Evolutionary conservation across 30 jellyfish, hydroid and myxozoan genomes (phyloP).

Genomic region (Cassiopea andromeda): DNA sequence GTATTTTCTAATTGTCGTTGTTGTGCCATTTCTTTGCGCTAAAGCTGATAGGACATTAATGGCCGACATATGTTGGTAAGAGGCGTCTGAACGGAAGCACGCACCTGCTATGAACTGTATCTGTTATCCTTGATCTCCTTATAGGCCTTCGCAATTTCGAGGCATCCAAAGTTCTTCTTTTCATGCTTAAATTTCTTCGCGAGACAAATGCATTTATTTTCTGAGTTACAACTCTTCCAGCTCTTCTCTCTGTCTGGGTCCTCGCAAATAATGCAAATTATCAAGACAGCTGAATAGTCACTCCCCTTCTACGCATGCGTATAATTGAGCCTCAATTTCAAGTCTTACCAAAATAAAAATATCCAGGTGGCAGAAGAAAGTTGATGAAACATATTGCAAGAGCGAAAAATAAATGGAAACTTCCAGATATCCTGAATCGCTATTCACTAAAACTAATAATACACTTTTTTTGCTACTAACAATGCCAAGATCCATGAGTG

Average conservation of each 20-base stretch:
- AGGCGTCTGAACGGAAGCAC: constrained; percentile 30
- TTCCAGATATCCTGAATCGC: too few relatives aligned
- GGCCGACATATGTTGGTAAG: constrained; percentile 2
- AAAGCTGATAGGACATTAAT: neutral
- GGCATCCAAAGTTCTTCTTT: constrained; percentile 97
- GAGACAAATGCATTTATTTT: constrained; percentile 21
- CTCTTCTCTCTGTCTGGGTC: neutral
- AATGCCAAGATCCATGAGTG: too few relatives aligned
- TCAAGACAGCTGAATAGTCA: constrained; percentile 64
- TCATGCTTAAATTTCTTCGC: constrained; percentile 67
- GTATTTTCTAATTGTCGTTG: neutral
- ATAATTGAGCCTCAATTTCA: constrained; percentile 8
- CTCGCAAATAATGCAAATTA: constrained; percentile 41
- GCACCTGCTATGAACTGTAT: constrained; percentile 99
- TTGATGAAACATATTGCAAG: too few relatives aligned
- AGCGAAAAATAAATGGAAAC: too few relatives aligned
- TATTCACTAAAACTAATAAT: too few relatives aligned
- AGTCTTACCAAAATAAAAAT: neutral
- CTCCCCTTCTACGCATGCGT: constrained; percentile 54
- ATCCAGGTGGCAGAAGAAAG: neutral
- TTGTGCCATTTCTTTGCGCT: neutral
- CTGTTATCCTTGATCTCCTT: constrained; percentile 95
- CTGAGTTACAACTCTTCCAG: neutral
- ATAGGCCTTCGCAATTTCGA: constrained; percentile 97
- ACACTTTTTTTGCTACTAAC: too few relatives aligned